Evolutionary conservation across 2,797 vertebrate genomes (phyloP).

Genomic region (Gymnoscopelus braueri): DNA sequence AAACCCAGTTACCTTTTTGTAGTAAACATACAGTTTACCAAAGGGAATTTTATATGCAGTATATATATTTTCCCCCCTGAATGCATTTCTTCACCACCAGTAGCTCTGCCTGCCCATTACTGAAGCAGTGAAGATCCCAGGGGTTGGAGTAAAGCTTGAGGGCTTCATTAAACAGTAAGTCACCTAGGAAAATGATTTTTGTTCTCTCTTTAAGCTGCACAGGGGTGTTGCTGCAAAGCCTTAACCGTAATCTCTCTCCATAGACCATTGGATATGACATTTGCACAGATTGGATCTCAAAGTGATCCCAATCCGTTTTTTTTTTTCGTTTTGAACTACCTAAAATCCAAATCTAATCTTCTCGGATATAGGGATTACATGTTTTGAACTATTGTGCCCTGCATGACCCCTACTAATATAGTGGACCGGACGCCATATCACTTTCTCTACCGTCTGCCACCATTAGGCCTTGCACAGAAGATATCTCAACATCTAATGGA

Average conservation of each 20-base stretch:
- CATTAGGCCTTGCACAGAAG: constrained; percentile 37
- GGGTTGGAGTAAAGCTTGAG: constrained; percentile 8
- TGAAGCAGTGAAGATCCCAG: constrained; percentile 6
- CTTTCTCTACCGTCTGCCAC: constrained; percentile 5
- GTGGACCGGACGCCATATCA: too few species aligned
- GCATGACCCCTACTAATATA: too few species aligned
- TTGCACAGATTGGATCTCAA: too few species aligned
- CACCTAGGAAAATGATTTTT: constrained; percentile 3
- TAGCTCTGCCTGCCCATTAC: background rate
- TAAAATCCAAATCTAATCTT: too few species aligned
- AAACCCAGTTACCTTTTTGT: background rate
- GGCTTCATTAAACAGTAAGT: constrained; percentile 13
- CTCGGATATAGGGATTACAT: too few species aligned
- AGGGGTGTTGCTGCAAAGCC: background rate
- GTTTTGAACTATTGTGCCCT: too few species aligned
- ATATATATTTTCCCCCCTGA: background rate
- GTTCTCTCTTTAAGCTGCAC: constrained; percentile 7
- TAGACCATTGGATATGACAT: too few species aligned
- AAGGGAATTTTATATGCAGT: too few species aligned
- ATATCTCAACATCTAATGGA: constrained; percentile 35
- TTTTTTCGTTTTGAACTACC: too few species aligned
- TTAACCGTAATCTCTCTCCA: background rate
- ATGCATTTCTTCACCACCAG: background rate
- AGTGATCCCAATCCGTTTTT: too few species aligned
- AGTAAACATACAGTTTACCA: background rate